A percentile compares a stretch with the other conserved stretches of the same genome.
These are phyloP conservation scores for Zootermopsis nevadensis DNA, from an alignment of 2,888 invertebrate genomes.

Conservation along the genomic window DNA sequence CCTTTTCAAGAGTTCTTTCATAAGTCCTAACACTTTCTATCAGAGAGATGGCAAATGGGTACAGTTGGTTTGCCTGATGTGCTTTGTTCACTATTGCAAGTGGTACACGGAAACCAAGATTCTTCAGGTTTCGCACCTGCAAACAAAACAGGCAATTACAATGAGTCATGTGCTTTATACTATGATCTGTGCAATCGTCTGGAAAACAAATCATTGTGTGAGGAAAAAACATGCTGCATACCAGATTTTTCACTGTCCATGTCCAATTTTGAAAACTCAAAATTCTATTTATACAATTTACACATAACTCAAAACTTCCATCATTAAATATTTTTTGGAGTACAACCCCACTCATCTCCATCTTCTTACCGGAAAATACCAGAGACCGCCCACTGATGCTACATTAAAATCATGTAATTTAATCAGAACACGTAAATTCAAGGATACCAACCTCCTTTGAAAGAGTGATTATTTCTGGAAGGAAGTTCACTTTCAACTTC, in stretches of 20 bases:
- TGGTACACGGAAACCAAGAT: conserved; percentile 95
- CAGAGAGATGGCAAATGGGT: conserved; percentile 98
- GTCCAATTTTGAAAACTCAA: neutral
- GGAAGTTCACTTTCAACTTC: conserved; percentile 91
- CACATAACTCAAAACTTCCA: neutral
- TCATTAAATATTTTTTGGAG: too few species aligned
- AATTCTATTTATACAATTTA: neutral
- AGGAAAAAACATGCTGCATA: too few species aligned
- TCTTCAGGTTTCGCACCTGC: conserved; percentile 89
- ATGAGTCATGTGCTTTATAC: too few species aligned
- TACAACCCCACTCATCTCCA: too few species aligned
- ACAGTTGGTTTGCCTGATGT: conserved; percentile 97
- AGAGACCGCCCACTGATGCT: too few species aligned
- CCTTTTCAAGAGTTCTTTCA: conserved; percentile 96
- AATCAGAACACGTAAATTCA: neutral
- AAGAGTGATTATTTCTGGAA: conserved; percentile 97
- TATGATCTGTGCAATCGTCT: too few species aligned
- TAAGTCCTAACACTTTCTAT: conserved; percentile 98
- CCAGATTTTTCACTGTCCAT: too few species aligned
- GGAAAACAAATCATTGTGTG: too few species aligned
- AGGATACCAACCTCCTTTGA: conserved; percentile 85
- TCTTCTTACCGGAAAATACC: too few species aligned
- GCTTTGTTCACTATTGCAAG: conserved; percentile 98
- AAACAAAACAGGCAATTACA: conserved; percentile 21
- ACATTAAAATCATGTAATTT: too few species aligned